Percentiles rank a stretch among this genome's conserved stretches.
Evolutionary conservation across 2,797 vertebrate species (phyloP).

Genomic region (Spondyliosoma cantharus): DNA sequence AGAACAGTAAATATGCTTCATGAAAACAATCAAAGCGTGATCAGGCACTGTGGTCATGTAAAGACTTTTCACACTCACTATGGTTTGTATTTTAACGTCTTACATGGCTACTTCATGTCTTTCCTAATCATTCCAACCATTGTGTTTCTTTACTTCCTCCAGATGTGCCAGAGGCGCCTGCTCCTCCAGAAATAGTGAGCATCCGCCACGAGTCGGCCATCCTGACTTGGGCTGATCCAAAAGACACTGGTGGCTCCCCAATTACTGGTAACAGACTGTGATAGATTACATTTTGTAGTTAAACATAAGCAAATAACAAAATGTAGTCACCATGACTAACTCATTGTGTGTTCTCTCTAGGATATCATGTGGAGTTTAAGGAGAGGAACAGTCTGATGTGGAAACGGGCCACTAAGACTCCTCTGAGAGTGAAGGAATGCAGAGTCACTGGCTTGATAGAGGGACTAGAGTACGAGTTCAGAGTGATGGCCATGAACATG

Average conservation of each 20-base stretch:
- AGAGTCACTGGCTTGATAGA: constrained; percentile 95
- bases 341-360: constrained; percentile 74
- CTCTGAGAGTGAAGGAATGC: constrained; percentile 95
- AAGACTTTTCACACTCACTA: not conserved
- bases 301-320: not conserved
- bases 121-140: not conserved
- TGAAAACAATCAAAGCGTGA: not conserved
- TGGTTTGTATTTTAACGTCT: not conserved
- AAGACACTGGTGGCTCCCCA: constrained; percentile 93
- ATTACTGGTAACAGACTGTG: constrained; percentile 89
- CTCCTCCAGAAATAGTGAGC: constrained; percentile 91
- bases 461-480: constrained; percentile 98
- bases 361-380: constrained; percentile 97
- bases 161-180: constrained; percentile 97
- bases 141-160: constrained; percentile 4
- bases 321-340: not conserved
- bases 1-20: not conserved
- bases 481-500: constrained; percentile 97
- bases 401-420: constrained; percentile 94
- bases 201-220: constrained; percentile 94
- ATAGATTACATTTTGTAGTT: not conserved
- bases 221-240: constrained; percentile 94
- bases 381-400: constrained; percentile 98
- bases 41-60: not conserved
- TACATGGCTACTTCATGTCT: not conserved